A percentile compares a stretch with the other conserved stretches of the same genome.
phyloP scores from a whole-genome alignment of 1,140 invertebrate genomes.

The Limonius californicus region DNA sequence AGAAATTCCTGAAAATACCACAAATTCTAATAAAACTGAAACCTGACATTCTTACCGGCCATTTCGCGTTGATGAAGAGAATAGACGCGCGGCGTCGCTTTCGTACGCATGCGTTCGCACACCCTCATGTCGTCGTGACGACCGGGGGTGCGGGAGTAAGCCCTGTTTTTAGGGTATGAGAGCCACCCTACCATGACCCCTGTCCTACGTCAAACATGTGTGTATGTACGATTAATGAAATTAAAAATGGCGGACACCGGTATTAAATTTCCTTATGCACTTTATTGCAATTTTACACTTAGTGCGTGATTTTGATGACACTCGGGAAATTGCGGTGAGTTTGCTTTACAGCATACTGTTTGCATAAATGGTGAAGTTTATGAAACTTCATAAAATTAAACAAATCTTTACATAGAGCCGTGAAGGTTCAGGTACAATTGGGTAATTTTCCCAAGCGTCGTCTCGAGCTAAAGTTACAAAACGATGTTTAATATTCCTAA shows the following conservation, averaged over 20 bases:
- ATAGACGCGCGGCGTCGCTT: not conserved
- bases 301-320: too few relatives aligned
- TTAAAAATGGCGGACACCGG: not conserved
- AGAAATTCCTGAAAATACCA: too few relatives aligned
- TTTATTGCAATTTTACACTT: not conserved
- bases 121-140: conserved; percentile 8
- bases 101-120: conserved; percentile 4
- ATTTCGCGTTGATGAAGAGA: conserved; percentile 5
- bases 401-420: too few relatives aligned
- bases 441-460: not conserved
- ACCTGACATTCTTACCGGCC: not conserved
- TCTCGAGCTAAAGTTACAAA: not conserved
- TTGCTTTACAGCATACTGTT: too few relatives aligned
- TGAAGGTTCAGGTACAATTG: not conserved
- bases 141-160: not conserved
- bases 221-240: conserved; percentile 4
- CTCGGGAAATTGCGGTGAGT: too few relatives aligned
- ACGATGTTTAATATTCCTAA: not conserved
- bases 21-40: too few relatives aligned
- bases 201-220: conserved; percentile 10
- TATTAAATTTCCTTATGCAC: not conserved
- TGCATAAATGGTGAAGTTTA: not conserved
- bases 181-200: conserved; percentile 5
- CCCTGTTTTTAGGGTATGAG: not conserved
- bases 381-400: not conserved